These are phyloP conservation scores for Dendrocincla tyrannina DNA, from an alignment of 2,797 vertebrate species.

Conservation along the genomic window DNA sequence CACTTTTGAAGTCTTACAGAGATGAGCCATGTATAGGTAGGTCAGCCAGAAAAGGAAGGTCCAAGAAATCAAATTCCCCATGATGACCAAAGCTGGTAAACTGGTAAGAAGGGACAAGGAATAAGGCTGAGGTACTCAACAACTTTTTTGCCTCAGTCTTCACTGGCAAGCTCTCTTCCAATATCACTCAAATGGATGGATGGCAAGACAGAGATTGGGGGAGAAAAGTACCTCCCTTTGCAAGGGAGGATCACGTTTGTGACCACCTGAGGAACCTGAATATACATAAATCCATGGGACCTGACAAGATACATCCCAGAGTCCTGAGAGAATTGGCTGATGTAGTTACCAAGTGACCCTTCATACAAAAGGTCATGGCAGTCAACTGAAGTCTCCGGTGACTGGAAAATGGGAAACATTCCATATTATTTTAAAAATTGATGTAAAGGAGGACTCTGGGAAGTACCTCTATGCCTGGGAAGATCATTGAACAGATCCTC, in stretches of 20 bases:
- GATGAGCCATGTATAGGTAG: too few relatives aligned
- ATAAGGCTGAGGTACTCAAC: background rate
- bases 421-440: background rate
- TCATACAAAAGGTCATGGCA: background rate
- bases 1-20: background rate
- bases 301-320: background rate
- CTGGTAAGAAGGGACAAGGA: background rate
- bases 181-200: background rate
- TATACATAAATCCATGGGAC: background rate
- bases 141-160: background rate
- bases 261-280: background rate
- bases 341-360: background rate
- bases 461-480: background rate
- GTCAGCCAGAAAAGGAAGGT: background rate
- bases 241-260: background rate
- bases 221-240: background rate
- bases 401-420: background rate
- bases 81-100: background rate
- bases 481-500: background rate
- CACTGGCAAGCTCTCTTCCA: background rate
- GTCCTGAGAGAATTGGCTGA: background rate
- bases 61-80: rapidly evolving
- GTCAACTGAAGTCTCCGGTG: background rate
- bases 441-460: background rate
- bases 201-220: background rate